Evolutionary conservation across 2,888 invertebrate genomes (phyloP), one percentile per base, ranked within the genome.

Genomic region (Hecatera dysodea): DNA sequence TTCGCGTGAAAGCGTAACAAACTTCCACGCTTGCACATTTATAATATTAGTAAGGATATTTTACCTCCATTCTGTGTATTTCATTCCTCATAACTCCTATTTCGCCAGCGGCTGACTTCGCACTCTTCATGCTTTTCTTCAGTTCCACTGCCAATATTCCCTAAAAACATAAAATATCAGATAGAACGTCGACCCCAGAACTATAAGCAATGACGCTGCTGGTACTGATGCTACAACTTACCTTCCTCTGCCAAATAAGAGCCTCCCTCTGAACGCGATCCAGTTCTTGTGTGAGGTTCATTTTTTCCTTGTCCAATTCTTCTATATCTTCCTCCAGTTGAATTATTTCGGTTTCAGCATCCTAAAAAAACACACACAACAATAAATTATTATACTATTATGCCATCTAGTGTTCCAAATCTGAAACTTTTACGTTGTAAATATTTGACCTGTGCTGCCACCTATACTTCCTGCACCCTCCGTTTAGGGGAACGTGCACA

Each of bases 11-110:
- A n/a, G n/a, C n/a, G n/a, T n/a, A n/a, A n/a, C n/a, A n/a, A n/a
- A n/a, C n/a, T n/a, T n/a, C n/a, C n/a, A n/a, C n/a, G n/a, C n/a
- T n/a, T n/a, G n/a, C n/a, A n/a, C n/a, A n/a, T n/a, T n/a, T n/a
- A n/a, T n/a, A n/a, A n/a, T n/a, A n/a, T n/a, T n/a, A n/a, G n/a
- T n/a, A n/a, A n/a, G n/a, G n/a, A n/a, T n/a, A n/a, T n/a, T n/a
- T 93, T 90, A 98, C 98, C 92, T 98, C 97, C 98, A 98, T 98
- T 82, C 97, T 96, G 85, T 98, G 98, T 87, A 98, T 98, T 95
- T 98, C 98, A 50, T 95, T 96, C 88, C 96, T 97, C 98, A 98
- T 98, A 44, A 96, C 96, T 0, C 97, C 97, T 27, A 98, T 96
- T 90, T 98, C 98, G 3, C 98, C 98, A 8, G 96, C 97, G 3